A percentile compares a stretch with the other conserved stretches of the same genome.
Conservation (phyloP, 2,797 vertebrate genomes). For the Oryzias dopingdopingensis region DNA sequence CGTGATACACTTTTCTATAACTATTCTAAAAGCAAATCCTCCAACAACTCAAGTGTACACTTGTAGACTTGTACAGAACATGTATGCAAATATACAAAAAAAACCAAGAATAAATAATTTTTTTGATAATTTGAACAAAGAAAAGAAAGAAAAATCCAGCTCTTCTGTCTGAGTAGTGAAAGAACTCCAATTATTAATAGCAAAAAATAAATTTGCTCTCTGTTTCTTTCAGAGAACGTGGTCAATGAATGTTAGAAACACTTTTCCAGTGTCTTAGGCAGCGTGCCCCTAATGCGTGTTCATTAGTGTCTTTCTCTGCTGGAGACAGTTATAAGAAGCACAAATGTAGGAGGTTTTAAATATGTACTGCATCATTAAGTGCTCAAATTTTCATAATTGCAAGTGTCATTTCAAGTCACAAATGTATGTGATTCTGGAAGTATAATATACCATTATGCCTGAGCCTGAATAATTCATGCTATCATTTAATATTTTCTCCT, state of each 20-base stretch:
- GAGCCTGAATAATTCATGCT: not conserved
- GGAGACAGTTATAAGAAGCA: not conserved
- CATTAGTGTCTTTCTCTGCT: slow-evolving; percentile 8
- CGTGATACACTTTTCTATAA: too few species aligned
- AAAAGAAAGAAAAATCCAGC: slow-evolving; percentile 1
- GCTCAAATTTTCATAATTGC: slow-evolving; percentile 13
- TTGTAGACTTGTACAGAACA: too few species aligned
- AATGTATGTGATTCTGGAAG: slow-evolving; percentile 4
- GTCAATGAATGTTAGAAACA: not conserved
- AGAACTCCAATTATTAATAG: not conserved
- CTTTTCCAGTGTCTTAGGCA: not conserved
- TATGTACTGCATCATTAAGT: not conserved
- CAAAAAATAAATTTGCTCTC: not conserved
- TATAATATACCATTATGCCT: not conserved
- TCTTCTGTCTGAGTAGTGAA: not conserved
- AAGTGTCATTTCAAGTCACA: slow-evolving; percentile 4
- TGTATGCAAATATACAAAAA: too few species aligned
- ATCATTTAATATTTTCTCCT: too few species aligned
- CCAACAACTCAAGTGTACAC: too few species aligned
- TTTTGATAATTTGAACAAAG: not conserved
- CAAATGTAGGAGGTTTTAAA: slow-evolving; percentile 4
- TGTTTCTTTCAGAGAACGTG: not conserved
- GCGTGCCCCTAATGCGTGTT: not conserved
- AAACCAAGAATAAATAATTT: too few species aligned
- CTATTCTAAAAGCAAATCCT: too few species aligned